These are phyloP conservation scores for Morone saxatilis DNA, from an alignment of 2,113 vertebrate genomes.

Conservation along the genomic window DNA sequence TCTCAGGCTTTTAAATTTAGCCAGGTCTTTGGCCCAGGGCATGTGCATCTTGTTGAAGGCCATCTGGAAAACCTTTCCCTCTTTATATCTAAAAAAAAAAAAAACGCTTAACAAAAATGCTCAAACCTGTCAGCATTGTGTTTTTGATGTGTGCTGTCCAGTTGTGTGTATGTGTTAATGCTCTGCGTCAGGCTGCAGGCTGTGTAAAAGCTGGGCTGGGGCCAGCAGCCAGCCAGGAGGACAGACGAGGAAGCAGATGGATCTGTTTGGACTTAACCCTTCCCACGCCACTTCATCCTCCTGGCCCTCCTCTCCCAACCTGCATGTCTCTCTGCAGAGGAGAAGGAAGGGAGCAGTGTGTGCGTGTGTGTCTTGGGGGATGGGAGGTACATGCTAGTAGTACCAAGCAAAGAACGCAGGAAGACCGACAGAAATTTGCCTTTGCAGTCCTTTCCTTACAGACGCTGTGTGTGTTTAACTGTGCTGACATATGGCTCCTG, in stretches of 20 bases:
- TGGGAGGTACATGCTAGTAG: slow-evolving; percentile 19
- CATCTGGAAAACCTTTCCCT: slow-evolving; percentile 41
- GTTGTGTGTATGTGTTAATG: slow-evolving; percentile 53
- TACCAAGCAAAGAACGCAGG: slow-evolving; percentile 26
- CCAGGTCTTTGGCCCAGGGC: slow-evolving; percentile 22
- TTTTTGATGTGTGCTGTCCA: slow-evolving; percentile 41
- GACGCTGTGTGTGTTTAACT: slow-evolving; percentile 35
- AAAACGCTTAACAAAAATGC: slow-evolving; percentile 22
- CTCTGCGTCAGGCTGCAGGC: slow-evolving; percentile 52
- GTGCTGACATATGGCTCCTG: slow-evolving; percentile 61
- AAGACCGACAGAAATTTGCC: slow-evolving; percentile 26
- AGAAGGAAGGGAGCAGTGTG: slow-evolving; percentile 3
- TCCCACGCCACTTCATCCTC: slow-evolving; percentile 79
- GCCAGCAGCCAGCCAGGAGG: slow-evolving; percentile 74
- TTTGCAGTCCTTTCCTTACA: slow-evolving; percentile 34
- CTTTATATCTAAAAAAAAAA: slow-evolving; percentile 4
- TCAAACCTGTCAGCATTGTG: slow-evolving; percentile 35
- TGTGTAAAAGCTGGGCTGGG: slow-evolving; percentile 52
- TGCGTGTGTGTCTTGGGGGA: slow-evolving; percentile 16
- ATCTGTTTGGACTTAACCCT: slow-evolving; percentile 82
- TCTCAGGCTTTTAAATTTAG: slow-evolving; percentile 26
- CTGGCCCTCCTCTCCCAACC: slow-evolving; percentile 55
- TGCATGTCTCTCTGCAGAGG: slow-evolving; percentile 49
- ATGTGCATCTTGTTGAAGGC: slow-evolving; percentile 15
- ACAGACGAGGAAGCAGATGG: slow-evolving; percentile 84